Evolutionary conservation across 2,113 vertebrate species (phyloP), one percentile per base, ranked within the genome.

Genomic region (Hassar affinis): DNA sequence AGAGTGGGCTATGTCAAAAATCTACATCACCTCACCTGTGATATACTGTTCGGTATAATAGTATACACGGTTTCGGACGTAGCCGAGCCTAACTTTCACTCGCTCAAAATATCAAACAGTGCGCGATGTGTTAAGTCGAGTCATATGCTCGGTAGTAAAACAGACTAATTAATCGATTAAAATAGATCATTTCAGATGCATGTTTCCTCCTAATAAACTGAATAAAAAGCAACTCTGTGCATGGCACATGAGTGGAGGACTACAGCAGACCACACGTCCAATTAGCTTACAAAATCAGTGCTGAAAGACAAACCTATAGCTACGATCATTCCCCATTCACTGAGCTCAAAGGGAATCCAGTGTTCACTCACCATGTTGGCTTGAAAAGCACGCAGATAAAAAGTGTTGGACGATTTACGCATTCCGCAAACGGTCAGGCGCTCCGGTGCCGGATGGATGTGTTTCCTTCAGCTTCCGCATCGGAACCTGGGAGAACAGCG

Each of bases 331-430:
- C 47, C 49, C 51, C 2, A 59, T n/a, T n/a, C 2, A 1, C 35
- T 2, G 25, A 45, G 68, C 74, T 79, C 68, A 59, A 49, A 42
- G 25, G 57, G 45, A 64, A 66, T 72, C 14, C 51, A 72, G 51
- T n/a, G 76, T n/a, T 64, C 68, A 86, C 66, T 81, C 80, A 86
- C 54, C 85, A 86, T 86, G 80, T 54, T 49, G 64, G 25, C n/a
- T 72, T n/a, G 69, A 72, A 72, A 82, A 78, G 72, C 85, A 78
- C 59, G n/a, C 49, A 59, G 79, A 54, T 76, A 25, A 15, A 42
- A 78, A 78, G 56, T 78, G 35, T 20, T 5, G 0, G 14, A 18
- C 7, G 38, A 61, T 61, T 78, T 35, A 59, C 25, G 56, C 56
- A 78, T 78, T 45, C 77, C 77, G 56, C 38, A 45, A 78, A 4